These are phyloP conservation scores for Chanos chanos DNA, from an alignment of 2,797 vertebrate genomes.

Conservation along the genomic window DNA sequence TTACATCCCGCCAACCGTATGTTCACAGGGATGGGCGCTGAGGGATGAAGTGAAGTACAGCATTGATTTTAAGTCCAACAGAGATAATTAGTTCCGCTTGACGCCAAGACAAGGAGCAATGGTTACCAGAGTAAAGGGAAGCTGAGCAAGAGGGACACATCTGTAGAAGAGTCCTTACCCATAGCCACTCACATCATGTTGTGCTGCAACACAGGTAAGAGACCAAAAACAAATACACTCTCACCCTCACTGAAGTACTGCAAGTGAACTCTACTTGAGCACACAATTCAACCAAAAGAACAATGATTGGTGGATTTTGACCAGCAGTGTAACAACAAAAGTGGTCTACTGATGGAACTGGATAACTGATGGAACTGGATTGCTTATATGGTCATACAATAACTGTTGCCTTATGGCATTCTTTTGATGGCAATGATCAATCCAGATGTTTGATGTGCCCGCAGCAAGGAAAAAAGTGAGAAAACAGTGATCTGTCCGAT, in stretches of 20 bases:
- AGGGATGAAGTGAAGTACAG: slow-evolving; percentile 13
- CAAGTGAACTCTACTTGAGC: too few relatives aligned
- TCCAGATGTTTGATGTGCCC: too few relatives aligned
- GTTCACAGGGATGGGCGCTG: slow-evolving; percentile 5
- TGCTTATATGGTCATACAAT: too few relatives aligned
- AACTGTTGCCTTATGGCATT: too few relatives aligned
- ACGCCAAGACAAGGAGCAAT: slow-evolving; percentile 13
- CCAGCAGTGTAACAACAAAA: too few relatives aligned
- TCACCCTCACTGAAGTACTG: not conserved
- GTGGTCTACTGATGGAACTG: too few relatives aligned
- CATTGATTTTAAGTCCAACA: slow-evolving; percentile 30
- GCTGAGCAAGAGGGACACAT: slow-evolving; percentile 4
- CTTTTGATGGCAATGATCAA: too few relatives aligned
- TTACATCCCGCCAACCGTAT: slow-evolving; percentile 21
- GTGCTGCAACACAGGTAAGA: not conserved
- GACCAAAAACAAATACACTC: not conserved
- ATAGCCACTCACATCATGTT: not conserved
- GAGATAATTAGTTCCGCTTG: slow-evolving; percentile 34
- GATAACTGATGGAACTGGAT: too few relatives aligned
- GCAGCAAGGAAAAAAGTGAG: too few relatives aligned
- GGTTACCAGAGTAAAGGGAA: slow-evolving; percentile 5
- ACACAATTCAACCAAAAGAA: too few relatives aligned
- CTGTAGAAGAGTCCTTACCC: slow-evolving; percentile 10
- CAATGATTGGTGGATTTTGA: too few relatives aligned
- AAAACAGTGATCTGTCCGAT: too few relatives aligned